A percentile compares a stretch with the other conserved stretches of the same genome.
phyloP scores from a whole-genome alignment of 2,888 invertebrate genomes.

The Caenorhabditis sinica region DNA sequence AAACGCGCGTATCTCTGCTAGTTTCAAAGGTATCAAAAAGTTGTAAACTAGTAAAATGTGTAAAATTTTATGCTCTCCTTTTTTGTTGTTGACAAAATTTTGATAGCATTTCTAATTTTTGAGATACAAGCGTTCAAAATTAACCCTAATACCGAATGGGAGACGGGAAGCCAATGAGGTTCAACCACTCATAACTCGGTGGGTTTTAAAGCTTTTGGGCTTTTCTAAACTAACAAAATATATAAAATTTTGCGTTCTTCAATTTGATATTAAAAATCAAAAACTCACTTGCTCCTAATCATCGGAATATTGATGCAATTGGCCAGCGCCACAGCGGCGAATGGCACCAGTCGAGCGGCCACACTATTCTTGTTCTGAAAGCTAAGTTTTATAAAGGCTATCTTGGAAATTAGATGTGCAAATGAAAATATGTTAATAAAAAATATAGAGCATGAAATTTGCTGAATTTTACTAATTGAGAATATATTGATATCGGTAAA shows the following conservation, averaged over 20 bases:
- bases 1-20: neutral
- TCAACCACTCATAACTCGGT: neutral
- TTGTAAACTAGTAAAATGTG: no score
- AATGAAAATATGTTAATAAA: neutral
- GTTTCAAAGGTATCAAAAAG: neutral
- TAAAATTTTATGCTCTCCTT: no score
- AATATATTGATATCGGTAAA: neutral
- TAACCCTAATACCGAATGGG: neutral
- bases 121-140: neutral
- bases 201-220: neutral
- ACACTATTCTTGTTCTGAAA: constrained; percentile 86
- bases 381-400: neutral
- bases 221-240: neutral
- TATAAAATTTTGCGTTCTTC: neutral
- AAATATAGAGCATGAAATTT: neutral
- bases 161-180: neutral
- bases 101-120: neutral
- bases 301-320: constrained; percentile 98
- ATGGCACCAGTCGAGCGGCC: constrained; percentile 93
- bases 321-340: constrained; percentile 95
- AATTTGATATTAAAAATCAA: neutral
- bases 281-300: constrained; percentile 88
- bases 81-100: neutral
- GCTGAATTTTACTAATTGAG: neutral
- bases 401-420: neutral